Percentiles rank a stretch among this genome's conserved stretches.
These are phyloP conservation scores for Telmatochromis brachygnathus DNA, from an alignment of 2,113 vertebrate genomes.

Conservation along the genomic window DNA sequence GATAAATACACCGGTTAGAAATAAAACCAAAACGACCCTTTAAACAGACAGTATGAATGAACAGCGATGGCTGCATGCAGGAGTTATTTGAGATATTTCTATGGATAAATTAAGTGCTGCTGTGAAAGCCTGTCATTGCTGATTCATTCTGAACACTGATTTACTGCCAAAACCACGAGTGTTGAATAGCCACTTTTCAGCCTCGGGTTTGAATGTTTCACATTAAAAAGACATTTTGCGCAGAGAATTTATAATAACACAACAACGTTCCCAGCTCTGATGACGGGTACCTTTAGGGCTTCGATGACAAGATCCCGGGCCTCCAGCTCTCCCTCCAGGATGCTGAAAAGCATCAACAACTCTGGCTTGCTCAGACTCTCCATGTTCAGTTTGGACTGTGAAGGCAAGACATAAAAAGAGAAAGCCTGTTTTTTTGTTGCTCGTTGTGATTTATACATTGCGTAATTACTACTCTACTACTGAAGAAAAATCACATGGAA, in stretches of 20 bases:
- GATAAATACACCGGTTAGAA: background rate
- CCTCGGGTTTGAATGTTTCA: background rate
- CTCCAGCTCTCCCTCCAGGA: constrained; percentile 95
- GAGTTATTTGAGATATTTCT: background rate
- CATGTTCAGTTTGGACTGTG: constrained; percentile 90
- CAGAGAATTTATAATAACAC: background rate
- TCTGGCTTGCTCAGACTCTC: constrained; percentile 93
- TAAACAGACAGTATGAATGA: background rate
- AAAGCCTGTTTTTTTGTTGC: background rate
- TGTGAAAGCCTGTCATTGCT: background rate
- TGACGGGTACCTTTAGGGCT: constrained; percentile 84
- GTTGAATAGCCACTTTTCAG: background rate
- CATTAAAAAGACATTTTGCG: background rate
- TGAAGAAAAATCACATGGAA: background rate
- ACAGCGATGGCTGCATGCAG: background rate
- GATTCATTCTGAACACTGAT: background rate
- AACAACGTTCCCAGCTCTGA: background rate
- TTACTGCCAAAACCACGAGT: background rate
- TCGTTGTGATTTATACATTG: background rate
- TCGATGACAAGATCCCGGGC: constrained; percentile 94
- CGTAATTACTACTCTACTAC: background rate
- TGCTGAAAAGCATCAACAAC: constrained; percentile 89
- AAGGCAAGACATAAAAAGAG: background rate
- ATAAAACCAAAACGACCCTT: background rate
- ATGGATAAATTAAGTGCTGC: background rate